Base-by-base conservation (phyloP, 2,888 invertebrate species). In the Rhamphomyia laevipes region DNA sequence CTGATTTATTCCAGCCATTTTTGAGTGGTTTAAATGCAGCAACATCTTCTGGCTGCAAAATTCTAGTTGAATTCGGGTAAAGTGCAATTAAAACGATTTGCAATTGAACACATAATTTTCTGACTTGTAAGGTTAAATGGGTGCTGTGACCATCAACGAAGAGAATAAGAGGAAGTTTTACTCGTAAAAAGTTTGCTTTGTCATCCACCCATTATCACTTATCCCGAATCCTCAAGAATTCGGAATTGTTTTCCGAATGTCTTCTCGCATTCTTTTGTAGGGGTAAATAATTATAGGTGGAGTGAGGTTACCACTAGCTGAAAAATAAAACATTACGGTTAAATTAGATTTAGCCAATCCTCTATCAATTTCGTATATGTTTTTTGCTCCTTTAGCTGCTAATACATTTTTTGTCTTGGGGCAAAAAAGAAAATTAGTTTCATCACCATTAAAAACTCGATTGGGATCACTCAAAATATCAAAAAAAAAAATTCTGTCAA, bases 141-240 rank as follows among this genome's bases (percentile, higher is more conserved):
- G 46, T 46, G 38, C 37, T 31, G 42, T 37, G 46, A 9, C 46
- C 49, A 40, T 49, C 49, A 33, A 51, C 49, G 35, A 49, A 51
- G 21, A 43, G 27, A 27, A 44, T 31, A 37, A 49, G 18, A 9
- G 45, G 49, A 35, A 47, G n/a, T 49, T 49, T 16, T 52, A 47
- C 43, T 45, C 49, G 17, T 47, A 45, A 16, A 52, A 49, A 9
- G 40, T 33, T 41, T 47, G 44, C 18, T 30, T 41, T 3, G 38
- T 45, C 45, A 47, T 50, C 47, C 50, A 50, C 15, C 44, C 50
- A 47, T 31, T 44, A 16, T 44, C 47, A 38, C 40, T 41, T 15
- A 15, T 42, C 3, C 23, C 41, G 23, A 49, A 16, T 21, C 45
- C 47, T 33, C 62, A 61, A 67, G 68, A 71, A 13, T 15, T 3